A percentile compares a stretch with the other conserved stretches of the same genome.
These are phyloP conservation scores for Galerucella calmariensis DNA, from an alignment of 2,888 invertebrate species.

Conservation along the genomic window DNA sequence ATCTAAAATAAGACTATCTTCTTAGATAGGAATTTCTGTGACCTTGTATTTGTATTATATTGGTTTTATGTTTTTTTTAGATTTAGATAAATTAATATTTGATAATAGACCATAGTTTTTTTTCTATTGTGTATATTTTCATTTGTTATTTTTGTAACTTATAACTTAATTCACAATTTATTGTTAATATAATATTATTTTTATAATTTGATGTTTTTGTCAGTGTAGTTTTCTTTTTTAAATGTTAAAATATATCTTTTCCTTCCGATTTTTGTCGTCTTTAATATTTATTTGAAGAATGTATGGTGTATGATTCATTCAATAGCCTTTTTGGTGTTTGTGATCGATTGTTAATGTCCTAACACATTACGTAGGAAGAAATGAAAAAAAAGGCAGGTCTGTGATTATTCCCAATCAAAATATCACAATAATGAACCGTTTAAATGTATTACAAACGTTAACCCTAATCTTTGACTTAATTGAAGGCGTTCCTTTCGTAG, in stretches of 20 bases:
- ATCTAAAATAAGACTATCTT: constrained; percentile 58
- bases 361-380: too few species aligned
- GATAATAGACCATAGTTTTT: constrained; percentile 60
- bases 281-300: constrained; percentile 19
- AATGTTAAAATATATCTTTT: constrained; percentile 47
- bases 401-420: too few species aligned
- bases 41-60: constrained; percentile 65
- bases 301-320: too few species aligned
- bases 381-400: too few species aligned
- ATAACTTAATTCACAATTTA: constrained; percentile 45
- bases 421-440: too few species aligned
- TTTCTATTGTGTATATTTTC: constrained; percentile 56
- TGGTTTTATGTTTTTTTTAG: constrained; percentile 65
- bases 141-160: constrained; percentile 49
- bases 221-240: constrained; percentile 44
- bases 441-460: too few species aligned
- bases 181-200: constrained; percentile 45
- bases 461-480: too few species aligned
- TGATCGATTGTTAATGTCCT: too few species aligned
- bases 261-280: constrained; percentile 20
- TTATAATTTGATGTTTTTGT: constrained; percentile 47
- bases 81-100: constrained; percentile 62
- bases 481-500: too few species aligned
- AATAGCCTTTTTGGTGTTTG: too few species aligned
- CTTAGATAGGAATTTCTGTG: constrained; percentile 61